Evolutionary conservation across 2,797 vertebrate species (phyloP), one percentile per base, ranked within the genome.

Genomic region (Sebastes iracundus): DNA sequence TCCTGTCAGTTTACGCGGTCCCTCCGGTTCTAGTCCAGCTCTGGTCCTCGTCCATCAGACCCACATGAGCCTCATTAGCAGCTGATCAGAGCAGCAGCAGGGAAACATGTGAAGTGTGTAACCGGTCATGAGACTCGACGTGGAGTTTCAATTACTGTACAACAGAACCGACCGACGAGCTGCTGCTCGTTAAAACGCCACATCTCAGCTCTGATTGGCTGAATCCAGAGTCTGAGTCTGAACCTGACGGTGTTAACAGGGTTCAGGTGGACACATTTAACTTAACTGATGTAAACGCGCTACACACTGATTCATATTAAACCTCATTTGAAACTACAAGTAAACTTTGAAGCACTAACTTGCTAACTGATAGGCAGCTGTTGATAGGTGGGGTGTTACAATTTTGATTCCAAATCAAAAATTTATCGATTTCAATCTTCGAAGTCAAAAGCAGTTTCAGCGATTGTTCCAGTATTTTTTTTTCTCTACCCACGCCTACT

Each of bases 31-130:
- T 25, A 55, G 72, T 72, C 68, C 27, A 14, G 20, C 32, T 76
- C 33, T 42, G 64, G 61, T 66, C 23, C 18, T 18, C 6, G 3
- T 72, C 75, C 67, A 72, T 76, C 55, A 42, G 81, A 55, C 74
- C 76, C 90, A 80, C 88, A 90, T 92, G 88, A 90, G 81, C 55
- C 38, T 87, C 63, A 81, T 91, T 89, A 90, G 73, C 85, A 79
- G 86, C 85, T 85, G 88, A 91, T 91, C 80, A 85, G 82, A 80
- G 58, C 64, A 22, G 75, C 78, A 77, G 69, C 20, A 10, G 61
- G n/a, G 56, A 2, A 86, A 72, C 90, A 92, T 84, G 92, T 92
- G 93, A 82, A 66, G 83, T 70, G 62, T 65, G 77, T 87, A 83
- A 85, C 66, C 4, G 33, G 87, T 93, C 91, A 94, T 87, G 87